A percentile compares a stretch with the other conserved stretches of the same genome.
Evolutionary conservation across 2,888 invertebrate species (phyloP).

Genomic region (Zaprionus lineosus): DNA sequence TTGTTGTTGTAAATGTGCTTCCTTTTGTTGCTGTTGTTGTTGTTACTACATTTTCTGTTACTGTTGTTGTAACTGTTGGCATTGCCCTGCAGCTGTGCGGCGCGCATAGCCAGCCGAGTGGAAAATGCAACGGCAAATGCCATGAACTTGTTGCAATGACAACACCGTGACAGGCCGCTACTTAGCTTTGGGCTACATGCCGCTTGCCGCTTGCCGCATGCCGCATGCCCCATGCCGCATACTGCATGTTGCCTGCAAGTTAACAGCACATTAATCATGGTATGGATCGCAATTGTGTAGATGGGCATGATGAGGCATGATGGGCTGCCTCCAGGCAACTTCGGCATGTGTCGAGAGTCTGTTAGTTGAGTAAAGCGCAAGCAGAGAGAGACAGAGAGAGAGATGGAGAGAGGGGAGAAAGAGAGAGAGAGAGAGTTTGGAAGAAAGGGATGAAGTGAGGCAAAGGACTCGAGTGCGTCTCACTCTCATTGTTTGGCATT

Average conservation of each 20-base stretch:
- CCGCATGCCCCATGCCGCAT: slow-evolving; percentile 21
- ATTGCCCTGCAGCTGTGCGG: slow-evolving; percentile 43
- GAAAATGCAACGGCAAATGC: slow-evolving; percentile 59
- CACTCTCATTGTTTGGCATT: slow-evolving; percentile 59
- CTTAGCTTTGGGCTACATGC: slow-evolving; percentile 47
- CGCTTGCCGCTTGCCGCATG: slow-evolving; percentile 22
- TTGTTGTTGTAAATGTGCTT: slow-evolving; percentile 19
- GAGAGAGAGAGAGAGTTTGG: too few species aligned
- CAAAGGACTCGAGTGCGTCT: too few species aligned
- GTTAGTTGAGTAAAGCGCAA: not conserved
- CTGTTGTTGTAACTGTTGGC: slow-evolving; percentile 19
- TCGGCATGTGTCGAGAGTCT: slow-evolving; percentile 5
- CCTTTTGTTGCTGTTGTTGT: slow-evolving; percentile 17
- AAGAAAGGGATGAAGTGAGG: too few species aligned
- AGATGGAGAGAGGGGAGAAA: too few species aligned
- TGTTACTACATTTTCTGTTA: slow-evolving; percentile 12
- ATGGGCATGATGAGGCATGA: slow-evolving; percentile 2
- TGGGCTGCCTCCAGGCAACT: not conserved
- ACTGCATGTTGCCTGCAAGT: slow-evolving; percentile 52
- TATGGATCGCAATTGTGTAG: slow-evolving; percentile 46
- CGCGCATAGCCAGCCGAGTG: slow-evolving; percentile 55
- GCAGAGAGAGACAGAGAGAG: too few species aligned
- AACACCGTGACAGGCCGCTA: slow-evolving; percentile 52
- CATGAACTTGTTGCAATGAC: slow-evolving; percentile 71
- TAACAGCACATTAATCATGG: slow-evolving; percentile 70